Base-by-base conservation (phyloP, 2,888 invertebrate species). In the Serripes groenlandicus region DNA sequence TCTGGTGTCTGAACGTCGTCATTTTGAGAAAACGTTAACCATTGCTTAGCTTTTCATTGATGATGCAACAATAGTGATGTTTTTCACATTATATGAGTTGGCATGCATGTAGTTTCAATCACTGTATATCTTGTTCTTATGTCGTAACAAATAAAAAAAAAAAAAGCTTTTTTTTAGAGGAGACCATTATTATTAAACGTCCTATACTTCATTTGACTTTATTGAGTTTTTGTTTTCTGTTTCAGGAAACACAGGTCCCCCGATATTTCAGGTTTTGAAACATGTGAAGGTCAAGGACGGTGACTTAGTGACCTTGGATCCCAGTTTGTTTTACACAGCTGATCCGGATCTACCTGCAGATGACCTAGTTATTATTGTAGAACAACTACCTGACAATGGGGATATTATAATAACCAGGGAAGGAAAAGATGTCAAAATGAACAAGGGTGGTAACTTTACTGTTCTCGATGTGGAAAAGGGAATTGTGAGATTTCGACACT, bases 341-440 rank as follows among this genome's bases (percentile, higher is more conserved):
- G 92, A 93, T 78, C 75, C 74, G 0, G 92, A 93, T 80, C 90
- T 91, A 26, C 76, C 89, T 1, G 54, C 75, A n/a, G 83, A 89
- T 11, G 83, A 86, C 21, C 81, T 93, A 4, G 73, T 75, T 7
- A 71, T 92, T 34, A 78, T 88, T 23, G 28, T 92, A 18, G 76
- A 83, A 23, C 74, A 78, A 21, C 35, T 85, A 9, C 89, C 91
- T 30, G 34, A 68, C 21, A 90, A 87, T 82, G 92, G 92, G 26
- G 77, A 88, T 37, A 78, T 92, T 49, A 58, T 90, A 15, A 87
- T 81, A 69, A 85, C 77, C 7, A 78, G 73, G 2, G 78, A 87
- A 7, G 91, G 91, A 7, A 72, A 75, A 7, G 91, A 92, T 78
- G 76, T 80, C 15, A 71, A 81, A 15, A 54, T 92, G 58, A 81